A percentile compares a stretch with the other conserved stretches of the same genome.
Evolutionary conservation across 2,113 vertebrate genomes (phyloP).

Genomic region (Esox niger): DNA sequence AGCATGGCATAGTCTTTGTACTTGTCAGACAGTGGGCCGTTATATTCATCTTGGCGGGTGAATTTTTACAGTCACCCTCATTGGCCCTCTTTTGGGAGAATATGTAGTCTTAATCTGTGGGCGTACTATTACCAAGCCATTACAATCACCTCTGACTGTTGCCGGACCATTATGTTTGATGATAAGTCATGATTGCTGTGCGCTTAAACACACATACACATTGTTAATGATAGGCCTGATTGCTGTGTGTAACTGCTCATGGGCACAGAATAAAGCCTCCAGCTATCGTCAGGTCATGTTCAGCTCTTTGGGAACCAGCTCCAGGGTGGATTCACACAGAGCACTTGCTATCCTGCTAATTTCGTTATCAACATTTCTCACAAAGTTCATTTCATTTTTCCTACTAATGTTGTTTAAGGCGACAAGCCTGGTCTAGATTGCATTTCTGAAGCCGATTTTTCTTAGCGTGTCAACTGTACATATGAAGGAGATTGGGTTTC

Average conservation of each 20-base stretch:
- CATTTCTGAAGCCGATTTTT: constrained; percentile 59
- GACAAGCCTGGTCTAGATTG: constrained; percentile 54
- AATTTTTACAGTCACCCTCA: too few relatives aligned
- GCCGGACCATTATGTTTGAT: constrained; percentile 24
- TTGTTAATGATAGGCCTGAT: too few relatives aligned
- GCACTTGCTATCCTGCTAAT: constrained; percentile 45
- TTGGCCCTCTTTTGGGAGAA: neutral
- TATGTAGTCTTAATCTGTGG: neutral
- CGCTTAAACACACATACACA: neutral
- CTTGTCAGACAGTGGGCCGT: too few relatives aligned
- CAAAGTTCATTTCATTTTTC: constrained; percentile 57
- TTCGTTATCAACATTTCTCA: constrained; percentile 61
- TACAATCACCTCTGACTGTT: constrained; percentile 33
- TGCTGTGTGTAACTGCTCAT: neutral
- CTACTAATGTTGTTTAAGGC: constrained; percentile 52
- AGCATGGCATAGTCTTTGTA: too few relatives aligned
- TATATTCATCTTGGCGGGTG: too few relatives aligned
- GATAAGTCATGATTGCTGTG: constrained; percentile 8
- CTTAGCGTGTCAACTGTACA: constrained; percentile 63
- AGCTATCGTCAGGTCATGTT: constrained; percentile 4
- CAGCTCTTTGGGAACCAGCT: constrained; percentile 54
- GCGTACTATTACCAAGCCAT: neutral
- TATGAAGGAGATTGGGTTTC: constrained; percentile 64
- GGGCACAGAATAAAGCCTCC: neutral
- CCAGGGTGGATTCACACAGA: constrained; percentile 36